Evolutionary conservation across 2,113 vertebrate genomes (phyloP).

Genomic region (Corythaixoides concolor): DNA sequence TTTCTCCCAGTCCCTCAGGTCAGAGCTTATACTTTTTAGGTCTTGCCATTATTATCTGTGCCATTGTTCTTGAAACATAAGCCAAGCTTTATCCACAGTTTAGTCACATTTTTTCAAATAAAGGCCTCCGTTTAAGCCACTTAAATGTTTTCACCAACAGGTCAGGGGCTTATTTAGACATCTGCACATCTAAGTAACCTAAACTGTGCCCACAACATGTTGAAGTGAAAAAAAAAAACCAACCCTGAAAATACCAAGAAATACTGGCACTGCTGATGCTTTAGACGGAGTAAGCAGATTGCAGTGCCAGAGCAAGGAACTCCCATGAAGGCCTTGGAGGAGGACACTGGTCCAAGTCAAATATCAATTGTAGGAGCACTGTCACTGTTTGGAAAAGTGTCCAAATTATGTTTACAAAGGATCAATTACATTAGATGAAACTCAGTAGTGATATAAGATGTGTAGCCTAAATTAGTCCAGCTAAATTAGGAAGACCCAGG

Average conservation of each 20-base stretch:
- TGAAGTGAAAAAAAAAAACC: background rate
- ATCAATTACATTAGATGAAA: background rate
- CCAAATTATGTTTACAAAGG: background rate
- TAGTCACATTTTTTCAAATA: background rate
- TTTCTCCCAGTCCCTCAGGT: background rate
- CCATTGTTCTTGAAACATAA: background rate
- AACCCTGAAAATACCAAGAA: background rate
- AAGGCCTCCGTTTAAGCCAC: background rate
- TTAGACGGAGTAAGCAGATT: background rate
- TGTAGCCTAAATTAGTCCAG: background rate
- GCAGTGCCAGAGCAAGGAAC: background rate
- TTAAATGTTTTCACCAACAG: background rate
- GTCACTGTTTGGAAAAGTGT: background rate
- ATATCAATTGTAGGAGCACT: background rate
- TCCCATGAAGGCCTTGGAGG: background rate
- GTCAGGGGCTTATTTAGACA: background rate
- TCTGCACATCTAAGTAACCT: background rate
- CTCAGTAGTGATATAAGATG: background rate
- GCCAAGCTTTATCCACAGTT: background rate
- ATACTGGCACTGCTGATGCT: background rate
- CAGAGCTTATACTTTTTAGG: background rate
- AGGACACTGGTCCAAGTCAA: background rate
- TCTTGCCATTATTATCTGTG: background rate
- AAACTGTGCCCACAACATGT: background rate
- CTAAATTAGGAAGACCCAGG: no score